phyloP scores from a whole-genome alignment of 1,140 invertebrate genomes.

The Latrodectus geometricus region DNA sequence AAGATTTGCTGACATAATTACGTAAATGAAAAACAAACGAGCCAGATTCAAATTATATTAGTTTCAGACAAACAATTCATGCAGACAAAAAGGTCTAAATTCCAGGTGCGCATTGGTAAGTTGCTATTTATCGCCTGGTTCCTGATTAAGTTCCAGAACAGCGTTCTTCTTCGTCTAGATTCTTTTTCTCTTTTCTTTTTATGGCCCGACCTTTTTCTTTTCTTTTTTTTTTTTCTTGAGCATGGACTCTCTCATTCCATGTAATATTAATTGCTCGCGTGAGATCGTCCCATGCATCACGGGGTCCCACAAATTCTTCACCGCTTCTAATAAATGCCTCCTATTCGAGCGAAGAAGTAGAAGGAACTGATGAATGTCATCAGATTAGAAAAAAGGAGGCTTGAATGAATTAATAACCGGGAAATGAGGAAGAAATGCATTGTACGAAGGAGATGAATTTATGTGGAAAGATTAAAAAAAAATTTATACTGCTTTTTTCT shows the following conservation, averaged over 20 bases:
- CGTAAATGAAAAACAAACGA: too few relatives aligned
- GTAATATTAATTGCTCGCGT: background rate
- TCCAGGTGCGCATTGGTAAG: too few relatives aligned
- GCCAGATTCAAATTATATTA: too few relatives aligned
- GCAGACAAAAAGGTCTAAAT: background rate
- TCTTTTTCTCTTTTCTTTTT: background rate
- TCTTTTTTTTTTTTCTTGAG: background rate
- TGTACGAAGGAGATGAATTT: background rate
- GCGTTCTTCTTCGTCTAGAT: background rate
- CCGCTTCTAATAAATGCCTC: background rate
- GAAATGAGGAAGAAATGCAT: background rate
- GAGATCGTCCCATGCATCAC: background rate
- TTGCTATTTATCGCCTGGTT: background rate
- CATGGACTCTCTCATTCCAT: background rate
- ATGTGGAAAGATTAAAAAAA: background rate
- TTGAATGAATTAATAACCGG: background rate
- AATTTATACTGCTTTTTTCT: too few relatives aligned
- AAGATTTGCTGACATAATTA: too few relatives aligned
- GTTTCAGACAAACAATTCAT: background rate
- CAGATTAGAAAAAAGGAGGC: background rate
- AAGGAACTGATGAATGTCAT: background rate
- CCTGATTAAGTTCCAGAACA: background rate
- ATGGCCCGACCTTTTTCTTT: background rate
- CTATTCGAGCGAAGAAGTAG: background rate
- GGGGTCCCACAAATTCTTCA: background rate